Evolutionary conservation across 2,888 invertebrate genomes (phyloP).

Genomic region (Patella pellucida): DNA sequence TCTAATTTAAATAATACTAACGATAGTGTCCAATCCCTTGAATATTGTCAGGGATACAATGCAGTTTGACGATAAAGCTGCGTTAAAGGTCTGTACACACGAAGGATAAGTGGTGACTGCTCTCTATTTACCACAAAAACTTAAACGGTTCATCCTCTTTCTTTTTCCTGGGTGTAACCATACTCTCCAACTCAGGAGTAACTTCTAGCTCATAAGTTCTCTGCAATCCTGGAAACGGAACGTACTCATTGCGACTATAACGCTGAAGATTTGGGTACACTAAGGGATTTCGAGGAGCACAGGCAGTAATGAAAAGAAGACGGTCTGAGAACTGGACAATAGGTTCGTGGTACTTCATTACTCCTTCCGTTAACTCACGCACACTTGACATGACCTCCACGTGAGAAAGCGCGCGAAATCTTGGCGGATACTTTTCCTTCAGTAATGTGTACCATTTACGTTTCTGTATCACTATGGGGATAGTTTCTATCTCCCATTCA

Average conservation of each 20-base stretch:
- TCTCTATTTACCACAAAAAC: too few relatives aligned
- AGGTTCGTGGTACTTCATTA: slow-evolving; percentile 65
- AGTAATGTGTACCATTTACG: slow-evolving; percentile 66
- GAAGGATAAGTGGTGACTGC: too few relatives aligned
- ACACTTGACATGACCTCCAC: slow-evolving; percentile 60
- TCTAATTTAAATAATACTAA: too few relatives aligned
- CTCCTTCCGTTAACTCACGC: slow-evolving; percentile 65
- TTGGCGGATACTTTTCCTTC: slow-evolving; percentile 61
- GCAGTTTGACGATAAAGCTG: too few relatives aligned
- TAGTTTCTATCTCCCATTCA: slow-evolving; percentile 65
- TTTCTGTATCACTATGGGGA: slow-evolving; percentile 62
- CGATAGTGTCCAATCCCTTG: too few relatives aligned
- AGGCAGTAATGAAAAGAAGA: slow-evolving; percentile 63
- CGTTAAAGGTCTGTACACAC: too few relatives aligned
- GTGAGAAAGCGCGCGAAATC: slow-evolving; percentile 61
- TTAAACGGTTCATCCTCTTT: not conserved
- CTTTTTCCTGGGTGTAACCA: slow-evolving; percentile 19
- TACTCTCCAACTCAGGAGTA: slow-evolving; percentile 39
- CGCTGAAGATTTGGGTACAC: slow-evolving; percentile 51
- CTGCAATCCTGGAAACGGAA: slow-evolving; percentile 27
- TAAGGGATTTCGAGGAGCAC: slow-evolving; percentile 38
- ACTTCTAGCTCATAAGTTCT: slow-evolving; percentile 18
- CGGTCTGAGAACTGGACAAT: slow-evolving; percentile 64
- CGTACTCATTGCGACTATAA: slow-evolving; percentile 39
- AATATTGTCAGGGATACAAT: too few relatives aligned